phyloP scores from a whole-genome alignment of 2,888 invertebrate genomes.

The Cheiracanthium punctorium region DNA sequence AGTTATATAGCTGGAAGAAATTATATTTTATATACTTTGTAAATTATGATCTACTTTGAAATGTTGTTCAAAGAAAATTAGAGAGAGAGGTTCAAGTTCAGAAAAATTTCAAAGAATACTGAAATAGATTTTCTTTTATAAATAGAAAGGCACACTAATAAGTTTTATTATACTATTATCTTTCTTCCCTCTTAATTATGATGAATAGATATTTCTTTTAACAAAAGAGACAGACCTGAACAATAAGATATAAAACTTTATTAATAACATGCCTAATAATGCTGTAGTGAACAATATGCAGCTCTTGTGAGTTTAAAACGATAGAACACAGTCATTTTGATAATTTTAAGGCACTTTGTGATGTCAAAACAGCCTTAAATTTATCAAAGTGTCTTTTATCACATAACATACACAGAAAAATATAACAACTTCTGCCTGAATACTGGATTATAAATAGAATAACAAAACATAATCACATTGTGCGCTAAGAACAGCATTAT shows the following conservation, averaged over 20 bases:
- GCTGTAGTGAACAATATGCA: conserved; percentile 33
- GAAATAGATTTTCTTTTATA: too few relatives aligned
- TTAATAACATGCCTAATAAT: conserved; percentile 65
- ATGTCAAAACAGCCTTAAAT: conserved; percentile 57
- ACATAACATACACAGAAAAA: conserved; percentile 17
- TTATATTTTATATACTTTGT: too few relatives aligned
- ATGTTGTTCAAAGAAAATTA: too few relatives aligned
- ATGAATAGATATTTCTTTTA: too few relatives aligned
- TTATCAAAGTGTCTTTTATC: conserved; percentile 57
- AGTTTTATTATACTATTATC: too few relatives aligned
- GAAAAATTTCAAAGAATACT: too few relatives aligned
- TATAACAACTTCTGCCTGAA: conserved; percentile 17
- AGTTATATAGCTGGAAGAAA: too few relatives aligned
- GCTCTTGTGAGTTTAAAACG: conserved; percentile 28
- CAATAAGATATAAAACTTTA: conserved; percentile 63
- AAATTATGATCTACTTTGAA: too few relatives aligned
- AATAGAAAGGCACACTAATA: too few relatives aligned
- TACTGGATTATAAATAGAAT: conserved; percentile 31
- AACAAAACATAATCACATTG: conserved; percentile 63
- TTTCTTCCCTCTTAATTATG: too few relatives aligned
- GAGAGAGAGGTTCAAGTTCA: too few relatives aligned
- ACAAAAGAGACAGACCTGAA: neutral
- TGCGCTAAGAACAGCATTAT: conserved; percentile 69
- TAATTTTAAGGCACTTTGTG: conserved; percentile 64
- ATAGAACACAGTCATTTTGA: conserved; percentile 60